These are phyloP conservation scores for Prionailurus viverrinus DNA, from an alignment of 2,113 vertebrate genomes.

Conservation along the genomic window DNA sequence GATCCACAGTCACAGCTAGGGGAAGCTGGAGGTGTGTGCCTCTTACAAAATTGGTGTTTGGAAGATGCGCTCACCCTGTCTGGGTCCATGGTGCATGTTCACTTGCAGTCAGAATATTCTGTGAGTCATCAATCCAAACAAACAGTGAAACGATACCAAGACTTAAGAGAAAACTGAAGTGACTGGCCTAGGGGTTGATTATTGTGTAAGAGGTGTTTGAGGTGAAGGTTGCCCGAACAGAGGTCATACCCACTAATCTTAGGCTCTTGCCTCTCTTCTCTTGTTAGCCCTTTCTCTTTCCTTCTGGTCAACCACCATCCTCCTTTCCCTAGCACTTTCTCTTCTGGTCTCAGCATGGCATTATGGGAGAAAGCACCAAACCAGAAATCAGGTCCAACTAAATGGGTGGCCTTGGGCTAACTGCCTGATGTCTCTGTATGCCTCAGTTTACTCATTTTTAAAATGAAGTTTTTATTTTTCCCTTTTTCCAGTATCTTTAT, in stretches of 20 bases:
- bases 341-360: neutral
- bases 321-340: neutral
- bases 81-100: neutral
- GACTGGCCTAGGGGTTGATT: neutral
- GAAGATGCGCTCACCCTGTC: neutral
- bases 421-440: neutral
- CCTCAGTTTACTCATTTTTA: conserved; percentile 1
- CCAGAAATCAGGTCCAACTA: neutral
- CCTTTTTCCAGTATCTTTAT: neutral
- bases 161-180: neutral
- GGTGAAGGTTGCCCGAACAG: neutral
- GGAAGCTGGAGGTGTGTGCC: neutral
- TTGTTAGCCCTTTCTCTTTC: neutral
- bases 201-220: neutral
- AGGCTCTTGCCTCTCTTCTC: neutral
- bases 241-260: neutral
- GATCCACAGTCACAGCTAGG: neutral
- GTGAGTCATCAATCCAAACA: conserved; percentile 48
- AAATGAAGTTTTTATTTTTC: neutral
- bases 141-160: neutral
- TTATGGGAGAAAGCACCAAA: neutral
- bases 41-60: neutral
- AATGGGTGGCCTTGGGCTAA: neutral
- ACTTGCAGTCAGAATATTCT: neutral
- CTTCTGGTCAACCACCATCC: too few species aligned